phyloP scores from a whole-genome alignment of 1,140 invertebrate genomes.

The Rhizoglyphus robini region DNA sequence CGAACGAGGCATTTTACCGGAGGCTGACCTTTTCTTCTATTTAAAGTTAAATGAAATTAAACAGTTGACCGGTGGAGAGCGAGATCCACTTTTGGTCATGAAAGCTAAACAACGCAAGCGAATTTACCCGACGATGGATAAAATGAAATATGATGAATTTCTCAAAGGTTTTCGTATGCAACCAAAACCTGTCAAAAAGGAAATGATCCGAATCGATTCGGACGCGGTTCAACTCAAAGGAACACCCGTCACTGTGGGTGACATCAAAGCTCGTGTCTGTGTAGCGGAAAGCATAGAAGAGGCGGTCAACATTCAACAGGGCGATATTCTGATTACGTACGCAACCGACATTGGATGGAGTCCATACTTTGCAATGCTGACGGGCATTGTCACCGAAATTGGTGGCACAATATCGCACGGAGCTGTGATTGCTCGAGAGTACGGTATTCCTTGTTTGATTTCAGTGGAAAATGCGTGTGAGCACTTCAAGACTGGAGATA shows the following conservation, averaged over 20 bases:
- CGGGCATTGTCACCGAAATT: constrained; percentile 68
- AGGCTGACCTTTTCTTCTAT: constrained; percentile 50
- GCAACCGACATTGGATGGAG: constrained; percentile 67
- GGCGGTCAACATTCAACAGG: constrained; percentile 36
- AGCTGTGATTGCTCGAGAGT: constrained; percentile 70
- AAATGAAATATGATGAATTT: constrained; percentile 49
- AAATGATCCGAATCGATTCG: neutral
- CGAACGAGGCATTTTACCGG: constrained; percentile 46
- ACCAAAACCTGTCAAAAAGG: neutral
- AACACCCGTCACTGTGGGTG: constrained; percentile 54
- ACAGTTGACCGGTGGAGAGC: constrained; percentile 38
- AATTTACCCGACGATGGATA: constrained; percentile 42
- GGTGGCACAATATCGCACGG: constrained; percentile 73
- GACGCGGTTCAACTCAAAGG: constrained; percentile 37
- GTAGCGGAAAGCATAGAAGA: constrained; percentile 43
- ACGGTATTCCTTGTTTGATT: constrained; percentile 65
- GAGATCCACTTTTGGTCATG: constrained; percentile 43
- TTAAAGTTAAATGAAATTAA: constrained; percentile 51
- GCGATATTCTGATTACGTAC: constrained; percentile 62
- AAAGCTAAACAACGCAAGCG: constrained; percentile 50
- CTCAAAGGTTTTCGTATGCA: constrained; percentile 34
- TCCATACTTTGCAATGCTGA: constrained; percentile 61
- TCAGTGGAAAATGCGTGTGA: constrained; percentile 51
- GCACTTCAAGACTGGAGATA: constrained; percentile 49
- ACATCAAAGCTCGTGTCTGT: constrained; percentile 49